Evolutionary conservation across 2,888 invertebrate genomes (phyloP).

Genomic region (Dascillus cervinus): DNA sequence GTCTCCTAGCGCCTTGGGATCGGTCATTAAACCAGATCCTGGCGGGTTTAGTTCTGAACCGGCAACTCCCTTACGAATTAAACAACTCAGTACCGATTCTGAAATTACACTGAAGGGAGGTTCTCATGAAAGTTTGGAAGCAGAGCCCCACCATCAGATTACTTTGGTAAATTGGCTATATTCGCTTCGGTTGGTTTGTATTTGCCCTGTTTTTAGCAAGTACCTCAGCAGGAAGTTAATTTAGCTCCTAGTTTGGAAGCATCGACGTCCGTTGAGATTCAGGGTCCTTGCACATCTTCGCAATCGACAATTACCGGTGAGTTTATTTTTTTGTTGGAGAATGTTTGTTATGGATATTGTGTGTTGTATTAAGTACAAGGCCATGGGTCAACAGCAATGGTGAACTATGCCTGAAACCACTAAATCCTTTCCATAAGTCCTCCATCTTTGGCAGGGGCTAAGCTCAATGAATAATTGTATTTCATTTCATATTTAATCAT

Average conservation of each 20-base stretch:
- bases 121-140: conserved; percentile 47
- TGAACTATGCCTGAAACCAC: conserved; percentile 23
- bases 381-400: conserved; percentile 34
- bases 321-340: conserved; percentile 4
- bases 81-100: conserved; percentile 34
- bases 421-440: conserved; percentile 13
- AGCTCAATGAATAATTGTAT: conserved; percentile 31
- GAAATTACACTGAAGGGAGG: conserved; percentile 47
- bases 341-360: conserved; percentile 1
- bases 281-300: conserved; percentile 31
- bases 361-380: conserved; percentile 7
- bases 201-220: conserved; percentile 33
- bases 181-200: too few species aligned
- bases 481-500: background rate
- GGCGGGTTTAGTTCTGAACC: conserved; percentile 31
- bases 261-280: conserved; percentile 29
- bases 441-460: conserved; percentile 33
- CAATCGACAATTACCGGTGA: conserved; percentile 31
- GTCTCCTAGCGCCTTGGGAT: conserved; percentile 41
- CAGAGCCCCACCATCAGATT: conserved; percentile 32
- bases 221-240: conserved; percentile 37
- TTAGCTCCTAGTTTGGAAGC: conserved; percentile 32
- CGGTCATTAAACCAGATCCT: conserved; percentile 40
- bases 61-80: conserved; percentile 25
- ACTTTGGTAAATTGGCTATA: too few species aligned